These are phyloP conservation scores for Microcebus ravelobensis DNA, from an alignment of 2,113 vertebrate species.

Conservation along the genomic window DNA sequence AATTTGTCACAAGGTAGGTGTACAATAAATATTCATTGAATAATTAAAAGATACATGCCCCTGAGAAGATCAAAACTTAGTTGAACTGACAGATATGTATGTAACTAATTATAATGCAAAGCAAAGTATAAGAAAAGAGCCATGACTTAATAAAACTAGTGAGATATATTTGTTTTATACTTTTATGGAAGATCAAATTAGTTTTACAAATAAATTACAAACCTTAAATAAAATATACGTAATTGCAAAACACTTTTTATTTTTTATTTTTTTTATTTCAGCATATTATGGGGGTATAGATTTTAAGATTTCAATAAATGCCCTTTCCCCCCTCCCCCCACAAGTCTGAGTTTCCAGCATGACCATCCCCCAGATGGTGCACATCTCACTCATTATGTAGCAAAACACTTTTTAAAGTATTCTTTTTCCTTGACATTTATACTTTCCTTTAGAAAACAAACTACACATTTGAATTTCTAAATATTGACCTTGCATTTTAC, in stretches of 20 bases:
- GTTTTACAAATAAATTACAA: conserved; percentile 14
- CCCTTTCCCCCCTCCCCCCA: too few species aligned
- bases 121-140: not conserved
- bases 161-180: not conserved
- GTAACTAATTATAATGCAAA: not conserved
- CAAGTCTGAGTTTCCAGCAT: too few species aligned
- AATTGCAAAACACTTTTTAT: not conserved
- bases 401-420: conserved; percentile 1
- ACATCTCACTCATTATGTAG: not conserved
- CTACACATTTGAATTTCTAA: conserved; percentile 9
- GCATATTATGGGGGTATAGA: too few species aligned
- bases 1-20: not conserved
- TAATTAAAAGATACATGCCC: not conserved
- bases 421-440: not conserved
- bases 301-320: too few species aligned
- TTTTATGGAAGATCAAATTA: conserved; percentile 8
- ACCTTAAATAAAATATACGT: conserved; percentile 6
- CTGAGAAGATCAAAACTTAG: conserved; percentile 28
- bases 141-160: not conserved
- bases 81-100: not conserved
- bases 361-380: too few species aligned
- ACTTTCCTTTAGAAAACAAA: conserved; percentile 44
- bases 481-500: not conserved
- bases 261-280: too few species aligned
- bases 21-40: not conserved